Conservation (phyloP, 2,113 vertebrate genomes). For the Actinemys pallida region DNA sequence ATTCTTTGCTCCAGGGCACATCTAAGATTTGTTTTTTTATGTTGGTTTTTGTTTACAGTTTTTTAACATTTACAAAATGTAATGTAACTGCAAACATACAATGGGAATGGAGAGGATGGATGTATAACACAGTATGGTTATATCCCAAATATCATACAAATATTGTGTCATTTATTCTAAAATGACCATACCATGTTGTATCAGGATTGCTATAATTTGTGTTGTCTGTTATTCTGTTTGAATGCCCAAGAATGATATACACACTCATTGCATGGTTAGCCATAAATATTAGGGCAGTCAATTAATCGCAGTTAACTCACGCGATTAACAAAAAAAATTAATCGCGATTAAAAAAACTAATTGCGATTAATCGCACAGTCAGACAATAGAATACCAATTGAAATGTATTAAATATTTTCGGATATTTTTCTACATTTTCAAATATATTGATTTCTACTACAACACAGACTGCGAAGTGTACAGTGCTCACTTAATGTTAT, state of each 20-base stretch:
- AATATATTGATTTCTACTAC: too few species aligned
- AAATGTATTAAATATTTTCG: too few species aligned
- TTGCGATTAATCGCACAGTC: too few species aligned
- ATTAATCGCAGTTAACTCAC: too few species aligned
- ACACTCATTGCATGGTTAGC: background rate
- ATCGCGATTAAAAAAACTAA: too few species aligned
- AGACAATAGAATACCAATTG: too few species aligned
- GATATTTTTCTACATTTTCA: too few species aligned
- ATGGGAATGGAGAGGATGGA: background rate
- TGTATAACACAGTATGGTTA: background rate
- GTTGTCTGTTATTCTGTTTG: conserved; percentile 5
- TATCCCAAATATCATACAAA: background rate
- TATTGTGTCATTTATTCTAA: background rate
- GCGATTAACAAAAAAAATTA: too few species aligned
- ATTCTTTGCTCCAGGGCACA: background rate
- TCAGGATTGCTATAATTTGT: background rate
- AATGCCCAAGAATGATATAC: conserved; percentile 12
- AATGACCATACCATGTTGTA: background rate
- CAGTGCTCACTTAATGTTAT: too few species aligned
- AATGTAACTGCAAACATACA: background rate
- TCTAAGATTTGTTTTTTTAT: background rate
- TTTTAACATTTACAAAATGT: background rate
- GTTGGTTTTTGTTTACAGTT: background rate
- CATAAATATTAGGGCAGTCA: background rate
- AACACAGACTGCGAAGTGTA: too few species aligned